Evolutionary conservation across 2,113 vertebrate genomes (phyloP).

Genomic region (Chionis minor): DNA sequence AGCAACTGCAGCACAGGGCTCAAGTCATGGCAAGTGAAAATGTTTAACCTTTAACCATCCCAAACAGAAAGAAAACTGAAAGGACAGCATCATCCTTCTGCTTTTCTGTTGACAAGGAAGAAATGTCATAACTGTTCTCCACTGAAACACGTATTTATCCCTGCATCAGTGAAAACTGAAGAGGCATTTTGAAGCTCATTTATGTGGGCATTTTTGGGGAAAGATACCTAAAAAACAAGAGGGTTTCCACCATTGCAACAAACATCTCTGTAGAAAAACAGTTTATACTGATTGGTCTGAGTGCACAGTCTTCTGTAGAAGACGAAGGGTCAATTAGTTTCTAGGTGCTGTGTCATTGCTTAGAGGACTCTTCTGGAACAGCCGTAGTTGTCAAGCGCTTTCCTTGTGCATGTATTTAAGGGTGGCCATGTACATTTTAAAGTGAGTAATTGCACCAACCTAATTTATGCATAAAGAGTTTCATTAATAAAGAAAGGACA

Average conservation of each 20-base stretch:
- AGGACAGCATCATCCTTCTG: no score
- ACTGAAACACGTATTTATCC: neutral
- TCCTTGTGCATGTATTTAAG: neutral
- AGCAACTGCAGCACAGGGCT: accelerated
- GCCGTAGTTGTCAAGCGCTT: neutral
- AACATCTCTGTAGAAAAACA: neutral
- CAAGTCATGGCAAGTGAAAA: neutral
- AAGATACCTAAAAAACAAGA: neutral
- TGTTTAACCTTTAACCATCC: neutral
- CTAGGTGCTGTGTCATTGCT: neutral
- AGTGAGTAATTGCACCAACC: neutral
- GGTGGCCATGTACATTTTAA: neutral
- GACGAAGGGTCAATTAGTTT: neutral
- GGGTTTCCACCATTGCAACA: neutral
- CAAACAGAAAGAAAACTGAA: neutral
- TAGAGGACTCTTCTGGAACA: neutral
- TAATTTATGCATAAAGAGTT: neutral
- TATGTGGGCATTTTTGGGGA: neutral
- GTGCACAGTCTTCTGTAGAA: neutral
- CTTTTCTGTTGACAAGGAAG: neutral
- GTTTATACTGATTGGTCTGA: neutral
- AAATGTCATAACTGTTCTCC: neutral
- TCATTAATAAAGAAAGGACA: neutral
- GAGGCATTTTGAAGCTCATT: neutral
- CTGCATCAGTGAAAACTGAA: neutral